These are phyloP conservation scores for Hoplodrina blanda DNA, from an alignment of 2,888 invertebrate genomes.

Conservation along the genomic window DNA sequence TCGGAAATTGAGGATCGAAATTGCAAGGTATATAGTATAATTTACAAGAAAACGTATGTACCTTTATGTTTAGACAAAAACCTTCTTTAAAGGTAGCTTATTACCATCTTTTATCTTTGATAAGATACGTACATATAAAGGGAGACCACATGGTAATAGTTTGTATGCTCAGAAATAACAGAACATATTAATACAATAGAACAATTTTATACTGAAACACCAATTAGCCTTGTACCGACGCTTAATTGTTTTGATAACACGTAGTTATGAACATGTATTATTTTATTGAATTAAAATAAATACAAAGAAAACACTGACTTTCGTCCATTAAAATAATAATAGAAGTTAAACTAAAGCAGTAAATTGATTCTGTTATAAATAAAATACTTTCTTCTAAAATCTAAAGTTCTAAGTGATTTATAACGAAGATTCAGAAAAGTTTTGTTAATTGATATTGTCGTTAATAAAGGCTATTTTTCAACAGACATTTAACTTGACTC, in stretches of 20 bases:
- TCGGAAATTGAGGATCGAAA: too few relatives aligned
- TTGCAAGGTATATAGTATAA: too few relatives aligned
- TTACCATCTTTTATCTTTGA: too few relatives aligned
- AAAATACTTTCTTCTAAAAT: conserved; percentile 15
- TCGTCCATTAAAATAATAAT: conserved; percentile 7
- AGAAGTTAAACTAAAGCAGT: conserved; percentile 14
- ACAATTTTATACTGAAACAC: neutral
- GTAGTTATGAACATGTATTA: neutral
- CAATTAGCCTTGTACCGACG: conserved; percentile 1
- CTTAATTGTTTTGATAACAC: neutral
- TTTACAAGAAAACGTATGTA: too few relatives aligned
- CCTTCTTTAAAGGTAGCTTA: too few relatives aligned
- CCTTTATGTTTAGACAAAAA: too few relatives aligned
- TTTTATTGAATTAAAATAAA: too few relatives aligned
- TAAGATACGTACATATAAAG: conserved; percentile 18
- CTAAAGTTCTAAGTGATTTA: conserved; percentile 26
- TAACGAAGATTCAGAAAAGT: conserved; percentile 29
- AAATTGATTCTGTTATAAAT: neutral
- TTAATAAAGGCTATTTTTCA: conserved; percentile 28
- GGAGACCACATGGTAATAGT: conserved; percentile 2
- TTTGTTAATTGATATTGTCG: conserved; percentile 42
- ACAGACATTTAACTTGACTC: conserved; percentile 3
- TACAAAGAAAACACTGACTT: neutral
- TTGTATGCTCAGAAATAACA: conserved; percentile 19
- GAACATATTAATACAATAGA: neutral